A percentile compares a stretch with the other conserved stretches of the same genome.
Evolutionary conservation across 2,888 invertebrate species (phyloP).

Genomic region (Clepsis dumicolana): DNA sequence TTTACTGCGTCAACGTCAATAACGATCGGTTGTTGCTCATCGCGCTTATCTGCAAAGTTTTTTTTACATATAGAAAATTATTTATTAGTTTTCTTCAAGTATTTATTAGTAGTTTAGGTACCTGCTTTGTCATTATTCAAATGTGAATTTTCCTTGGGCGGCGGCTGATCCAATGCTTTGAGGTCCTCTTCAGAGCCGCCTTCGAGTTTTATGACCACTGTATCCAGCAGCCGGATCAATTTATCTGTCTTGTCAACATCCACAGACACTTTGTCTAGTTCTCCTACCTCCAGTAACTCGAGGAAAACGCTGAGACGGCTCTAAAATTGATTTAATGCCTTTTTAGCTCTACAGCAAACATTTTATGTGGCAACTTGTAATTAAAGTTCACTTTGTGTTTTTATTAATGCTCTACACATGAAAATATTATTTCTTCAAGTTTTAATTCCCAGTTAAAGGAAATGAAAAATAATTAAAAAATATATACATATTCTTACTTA

Average conservation of each 20-base stretch:
- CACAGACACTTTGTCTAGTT: constrained; percentile 91
- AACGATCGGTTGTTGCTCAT: constrained; percentile 74
- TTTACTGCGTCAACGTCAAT: constrained; percentile 79
- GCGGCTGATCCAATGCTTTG: constrained; percentile 91
- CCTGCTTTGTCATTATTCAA: constrained; percentile 67
- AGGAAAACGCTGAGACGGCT: constrained; percentile 95
- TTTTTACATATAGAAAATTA: neutral
- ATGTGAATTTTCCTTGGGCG: constrained; percentile 58
- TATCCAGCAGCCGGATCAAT: constrained; percentile 95
- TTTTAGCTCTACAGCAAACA: too few relatives aligned
- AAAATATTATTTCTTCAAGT: too few relatives aligned
- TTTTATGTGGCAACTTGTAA: too few relatives aligned
- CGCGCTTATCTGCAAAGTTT: constrained; percentile 60
- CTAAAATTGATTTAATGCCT: constrained; percentile 72
- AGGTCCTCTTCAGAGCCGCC: constrained; percentile 96
- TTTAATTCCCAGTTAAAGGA: too few relatives aligned
- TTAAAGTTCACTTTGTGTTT: too few relatives aligned
- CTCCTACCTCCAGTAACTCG: constrained; percentile 91
- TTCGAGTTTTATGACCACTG: constrained; percentile 98
- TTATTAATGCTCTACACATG: too few relatives aligned
- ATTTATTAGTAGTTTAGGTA: constrained; percentile 42
- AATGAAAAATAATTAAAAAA: too few relatives aligned
- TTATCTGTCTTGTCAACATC: constrained; percentile 94
- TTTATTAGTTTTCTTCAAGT: too few relatives aligned
- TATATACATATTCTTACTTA: too few relatives aligned